Evolutionary conservation across 37 sponge, comb jelly and placozoan species (phyloP).

Genomic region (Oscarella lobularis): DNA sequence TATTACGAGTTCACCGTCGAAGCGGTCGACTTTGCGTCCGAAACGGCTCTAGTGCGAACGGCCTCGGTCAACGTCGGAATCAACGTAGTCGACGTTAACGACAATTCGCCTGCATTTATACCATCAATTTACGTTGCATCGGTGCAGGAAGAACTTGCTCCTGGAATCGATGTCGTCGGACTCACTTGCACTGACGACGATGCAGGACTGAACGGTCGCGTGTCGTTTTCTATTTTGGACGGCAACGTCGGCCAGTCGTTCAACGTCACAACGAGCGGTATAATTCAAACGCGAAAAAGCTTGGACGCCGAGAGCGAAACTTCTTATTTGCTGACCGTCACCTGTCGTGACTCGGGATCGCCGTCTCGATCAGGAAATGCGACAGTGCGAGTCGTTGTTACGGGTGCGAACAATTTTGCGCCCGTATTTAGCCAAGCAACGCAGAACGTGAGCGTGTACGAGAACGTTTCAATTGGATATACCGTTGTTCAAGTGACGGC

Average conservation of each 20-base stretch:
- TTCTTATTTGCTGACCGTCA: background rate
- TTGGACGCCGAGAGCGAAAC: background rate
- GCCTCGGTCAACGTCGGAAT: background rate
- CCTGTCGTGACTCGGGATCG: background rate
- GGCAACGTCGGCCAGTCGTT: background rate
- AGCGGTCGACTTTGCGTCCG: background rate
- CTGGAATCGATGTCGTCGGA: background rate
- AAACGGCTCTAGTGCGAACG: background rate
- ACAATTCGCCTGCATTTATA: background rate
- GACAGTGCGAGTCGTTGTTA: background rate
- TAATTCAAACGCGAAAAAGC: background rate
- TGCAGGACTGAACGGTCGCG: background rate
- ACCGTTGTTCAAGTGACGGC: slow-evolving; percentile 23
- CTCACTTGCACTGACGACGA: slow-evolving; percentile 19
- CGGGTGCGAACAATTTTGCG: background rate
- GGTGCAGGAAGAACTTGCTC: background rate
- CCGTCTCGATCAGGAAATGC: background rate
- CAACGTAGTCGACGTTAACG: slow-evolving; percentile 1
- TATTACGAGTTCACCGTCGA: background rate
- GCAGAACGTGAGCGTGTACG: slow-evolving; percentile 21
- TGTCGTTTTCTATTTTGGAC: slow-evolving; percentile 14
- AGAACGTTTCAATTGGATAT: slow-evolving; percentile 29
- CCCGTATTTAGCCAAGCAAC: slow-evolving; percentile 34
- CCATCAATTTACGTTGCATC: background rate
- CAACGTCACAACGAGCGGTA: background rate